A percentile compares a stretch with the other conserved stretches of the same genome.
phyloP scores from a whole-genome alignment of 2,113 vertebrate genomes.

The Microcebus murinus region DNA sequence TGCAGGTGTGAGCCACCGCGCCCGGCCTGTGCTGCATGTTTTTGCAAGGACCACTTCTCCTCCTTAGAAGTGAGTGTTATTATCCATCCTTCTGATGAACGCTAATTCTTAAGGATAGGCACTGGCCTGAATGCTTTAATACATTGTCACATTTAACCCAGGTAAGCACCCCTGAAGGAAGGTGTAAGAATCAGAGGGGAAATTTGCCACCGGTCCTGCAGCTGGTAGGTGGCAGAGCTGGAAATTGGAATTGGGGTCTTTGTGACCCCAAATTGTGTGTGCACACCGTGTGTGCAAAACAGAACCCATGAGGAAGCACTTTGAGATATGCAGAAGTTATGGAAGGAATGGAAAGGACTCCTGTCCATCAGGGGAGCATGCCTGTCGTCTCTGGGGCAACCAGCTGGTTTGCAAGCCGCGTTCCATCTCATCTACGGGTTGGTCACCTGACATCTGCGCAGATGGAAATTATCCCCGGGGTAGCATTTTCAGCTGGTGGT shows the following conservation, averaged over 20 bases:
- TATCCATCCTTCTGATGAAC: not conserved
- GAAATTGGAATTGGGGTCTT: not conserved
- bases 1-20: too few relatives aligned
- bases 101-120: not conserved
- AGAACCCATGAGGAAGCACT: not conserved
- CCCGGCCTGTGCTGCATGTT: not conserved
- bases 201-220: not conserved
- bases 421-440: not conserved
- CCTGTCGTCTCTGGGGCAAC: rapidly evolving
- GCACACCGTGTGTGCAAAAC: not conserved
- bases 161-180: not conserved
- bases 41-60: not conserved
- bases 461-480: rapidly evolving
- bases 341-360: not conserved
- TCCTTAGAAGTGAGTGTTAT: not conserved
- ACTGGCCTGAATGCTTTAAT: not conserved
- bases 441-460: not conserved
- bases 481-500: not conserved
- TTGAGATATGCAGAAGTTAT: not conserved
- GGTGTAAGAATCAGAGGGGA: not conserved
- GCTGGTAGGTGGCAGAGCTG: not conserved
- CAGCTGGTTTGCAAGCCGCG: not conserved
- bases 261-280: not conserved
- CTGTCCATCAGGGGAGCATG: too few relatives aligned
- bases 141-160: not conserved